Evolutionary conservation across 2,888 invertebrate species (phyloP).

Genomic region (Acrocera orbiculus): DNA sequence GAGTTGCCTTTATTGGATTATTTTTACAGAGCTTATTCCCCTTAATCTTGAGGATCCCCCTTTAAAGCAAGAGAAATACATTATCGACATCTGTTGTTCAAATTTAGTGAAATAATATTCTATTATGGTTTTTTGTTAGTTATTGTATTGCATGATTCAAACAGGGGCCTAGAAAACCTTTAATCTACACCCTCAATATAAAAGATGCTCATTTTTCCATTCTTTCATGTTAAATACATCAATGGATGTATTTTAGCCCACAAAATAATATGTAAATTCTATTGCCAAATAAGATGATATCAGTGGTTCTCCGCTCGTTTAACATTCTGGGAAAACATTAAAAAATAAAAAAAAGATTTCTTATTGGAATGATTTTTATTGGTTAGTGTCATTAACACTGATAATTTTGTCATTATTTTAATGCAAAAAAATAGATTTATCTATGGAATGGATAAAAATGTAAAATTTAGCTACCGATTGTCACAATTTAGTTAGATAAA

Average conservation of each 20-base stretch:
- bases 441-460: no score
- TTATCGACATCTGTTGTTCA: conserved; percentile 12
- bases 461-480: no score
- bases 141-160: background rate
- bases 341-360: no score
- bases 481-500: no score
- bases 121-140: background rate
- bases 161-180: background rate
- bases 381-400: no score
- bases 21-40: background rate
- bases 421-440: no score
- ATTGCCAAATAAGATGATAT: conserved; percentile 5
- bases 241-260: conserved; percentile 5
- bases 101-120: conserved; percentile 9
- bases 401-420: no score
- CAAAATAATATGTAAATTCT: conserved; percentile 12
- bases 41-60: background rate
- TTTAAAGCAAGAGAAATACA: conserved; percentile 1
- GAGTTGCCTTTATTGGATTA: conserved; percentile 3
- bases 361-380: no score
- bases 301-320: no score
- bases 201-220: no score
- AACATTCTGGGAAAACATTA: no score
- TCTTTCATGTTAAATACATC: no score
- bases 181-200: conserved; percentile 1